Base-by-base conservation (phyloP, 2,888 invertebrate genomes). In the Erebia palarica region DNA sequence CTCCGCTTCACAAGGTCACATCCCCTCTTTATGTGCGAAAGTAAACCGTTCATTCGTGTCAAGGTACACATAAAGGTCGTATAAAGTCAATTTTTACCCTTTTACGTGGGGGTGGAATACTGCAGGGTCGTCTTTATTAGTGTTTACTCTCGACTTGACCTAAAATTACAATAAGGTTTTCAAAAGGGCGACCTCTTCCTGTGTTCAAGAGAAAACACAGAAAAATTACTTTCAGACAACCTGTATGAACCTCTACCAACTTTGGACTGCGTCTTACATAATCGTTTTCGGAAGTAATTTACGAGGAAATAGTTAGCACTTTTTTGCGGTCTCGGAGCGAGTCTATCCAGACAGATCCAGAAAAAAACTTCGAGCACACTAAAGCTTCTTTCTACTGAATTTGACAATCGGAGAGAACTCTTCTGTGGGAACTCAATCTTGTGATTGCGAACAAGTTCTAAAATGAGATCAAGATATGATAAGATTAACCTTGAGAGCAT, bases 131-230 rank as follows among this genome's bases (percentile, higher is more conserved):
- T 69, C 64, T 61, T 57, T 68, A 49, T 42, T 60, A 57, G 57
- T 70, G 73, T 72, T 70, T 77, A 70, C 69, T 65, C 69, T 74
- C 61, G 71, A 60, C 68, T 73, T 79, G 81, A 79, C 81, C 81
- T 80, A 76, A 80, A 80, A 83, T 83, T 80, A 85, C 81, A 82
- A 80, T 75, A 77, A 70, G 75, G 71, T 76, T 79, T 78, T 75
- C 75, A 70, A 75, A 74, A 74, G 73, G 75, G 75, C 75, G 77
- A 75, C 60, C 71, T 65, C 47, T 60, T 64, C 42, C 27, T 36
- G 10, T 42, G 42, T 69, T 60, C 61, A 21, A 66, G 51, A 49
- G 58, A 70, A 57, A 70, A 70, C 55, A 59, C 53, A 44, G 55
- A 53, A 63, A 63, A 58, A 55, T 49, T 21, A 66, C 57, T 57